A percentile compares a stretch with the other conserved stretches of the same genome.
Evolutionary conservation across 2,797 vertebrate genomes (phyloP).

Genomic region (Tinamus major): DNA sequence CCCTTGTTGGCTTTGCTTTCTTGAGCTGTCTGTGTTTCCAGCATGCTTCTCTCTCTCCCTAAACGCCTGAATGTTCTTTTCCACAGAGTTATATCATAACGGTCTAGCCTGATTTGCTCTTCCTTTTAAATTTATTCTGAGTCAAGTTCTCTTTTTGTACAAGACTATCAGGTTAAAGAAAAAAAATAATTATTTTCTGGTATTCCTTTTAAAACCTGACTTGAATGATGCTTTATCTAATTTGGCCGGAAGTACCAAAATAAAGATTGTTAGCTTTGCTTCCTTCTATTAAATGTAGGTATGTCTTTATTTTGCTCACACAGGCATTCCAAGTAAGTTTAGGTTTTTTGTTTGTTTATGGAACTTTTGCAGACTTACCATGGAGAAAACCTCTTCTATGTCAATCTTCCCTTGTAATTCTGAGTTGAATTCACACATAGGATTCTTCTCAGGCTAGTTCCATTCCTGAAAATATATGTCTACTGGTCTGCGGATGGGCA

Average conservation of each 20-base stretch:
- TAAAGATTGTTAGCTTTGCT: not conserved
- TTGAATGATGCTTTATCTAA: not conserved
- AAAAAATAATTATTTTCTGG: not conserved
- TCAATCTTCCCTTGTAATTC: not conserved
- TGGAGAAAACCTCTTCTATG: not conserved
- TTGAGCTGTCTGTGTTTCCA: conserved; percentile 33
- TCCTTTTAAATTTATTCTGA: conserved; percentile 24
- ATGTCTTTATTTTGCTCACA: not conserved
- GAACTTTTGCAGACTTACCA: not conserved
- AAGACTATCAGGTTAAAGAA: not conserved
- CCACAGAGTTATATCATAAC: not conserved
- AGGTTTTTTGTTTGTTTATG: not conserved
- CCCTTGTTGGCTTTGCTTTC: conserved; percentile 19
- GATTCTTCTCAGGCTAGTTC: not conserved
- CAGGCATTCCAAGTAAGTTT: not conserved
- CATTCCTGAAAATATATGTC: not conserved
- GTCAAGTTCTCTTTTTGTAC: not conserved
- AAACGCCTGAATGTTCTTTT: conserved; percentile 18
- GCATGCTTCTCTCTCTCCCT: not conserved
- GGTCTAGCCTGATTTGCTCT: conserved; percentile 20
- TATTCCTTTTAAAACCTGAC: not conserved
- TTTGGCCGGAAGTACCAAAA: conserved; percentile 1
- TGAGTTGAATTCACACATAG: not conserved
- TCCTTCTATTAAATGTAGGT: not conserved
- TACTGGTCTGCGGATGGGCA: not conserved